Evolutionary conservation across 2,888 invertebrate genomes (phyloP), one percentile per base, ranked within the genome.

Genomic region (Deilephila elpenor): DNA sequence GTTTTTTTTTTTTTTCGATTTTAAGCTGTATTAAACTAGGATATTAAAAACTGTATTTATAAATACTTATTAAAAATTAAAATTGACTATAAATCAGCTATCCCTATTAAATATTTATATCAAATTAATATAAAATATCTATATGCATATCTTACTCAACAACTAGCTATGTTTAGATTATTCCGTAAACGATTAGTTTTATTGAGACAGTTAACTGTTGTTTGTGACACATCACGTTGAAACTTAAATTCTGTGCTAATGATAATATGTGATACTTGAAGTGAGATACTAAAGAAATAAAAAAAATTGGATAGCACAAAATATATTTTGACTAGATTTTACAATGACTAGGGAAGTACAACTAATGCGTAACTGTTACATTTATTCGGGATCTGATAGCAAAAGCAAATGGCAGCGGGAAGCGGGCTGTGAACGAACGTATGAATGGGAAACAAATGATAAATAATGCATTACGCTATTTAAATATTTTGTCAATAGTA

Each of bases 181-280:
- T 8, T 62, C 19, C 37, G 11, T 8, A 37, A 11, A 19, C n/a
- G n/a, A 5, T 70, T 59, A 25, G 14, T 67, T 70, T 53, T 25
- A 32, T 70, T 59, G 20, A 86, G 87, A 88, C 88, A 88, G 87
- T 84, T 84, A 85, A 85, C 84, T 82, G 82, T 80, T 75, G 83
- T 86, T 85, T 84, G 88, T 86, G 86, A 88, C 83, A 85, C 86
- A 88, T 86, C 89, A 88, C 83, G 77, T 78, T 76, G 78, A 76
- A 79, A 82, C 86, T 87, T 85, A 83, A 83, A 77, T 83, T 84
- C 79, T 89, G 89, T 89, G 88, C 89, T 90, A 86, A 86, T 87
- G 82, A 85, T 32, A 32, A 32, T 84, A 84, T 83, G 79, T 70
- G 53, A 32, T 51, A 59, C n/a, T n/a, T 53, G 32, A 44, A 20